phyloP scores from a whole-genome alignment of 30 jellyfish, hydroid and myxozoan genomes.

The Nemopilema nomurai region DNA sequence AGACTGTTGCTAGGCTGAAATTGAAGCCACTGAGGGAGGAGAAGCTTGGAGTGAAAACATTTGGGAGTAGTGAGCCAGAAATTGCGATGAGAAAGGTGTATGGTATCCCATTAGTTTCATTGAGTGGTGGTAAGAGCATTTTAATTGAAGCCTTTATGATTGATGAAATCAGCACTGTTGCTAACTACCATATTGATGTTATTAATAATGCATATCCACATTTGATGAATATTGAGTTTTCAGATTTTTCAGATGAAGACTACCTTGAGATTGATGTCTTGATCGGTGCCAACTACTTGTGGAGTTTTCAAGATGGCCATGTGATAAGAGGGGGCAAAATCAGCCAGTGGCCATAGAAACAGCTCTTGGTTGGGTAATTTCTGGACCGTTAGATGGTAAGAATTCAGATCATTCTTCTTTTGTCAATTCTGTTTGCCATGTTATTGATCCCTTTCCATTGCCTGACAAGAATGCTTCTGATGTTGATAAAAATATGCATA shows the following conservation, averaged over 20 bases:
- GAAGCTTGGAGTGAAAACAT: conserved; percentile 41
- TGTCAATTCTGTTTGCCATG: neutral
- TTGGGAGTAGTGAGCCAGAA: conserved; percentile 29
- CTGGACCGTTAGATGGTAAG: neutral
- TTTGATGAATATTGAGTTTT: conserved; percentile 14
- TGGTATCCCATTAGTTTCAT: conserved; percentile 12
- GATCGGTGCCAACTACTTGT: conserved; percentile 41
- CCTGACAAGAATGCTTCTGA: conserved; percentile 4
- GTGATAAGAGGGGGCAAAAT: neutral
- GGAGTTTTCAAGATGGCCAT: conserved; percentile 1
- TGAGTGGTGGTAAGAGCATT: conserved; percentile 28
- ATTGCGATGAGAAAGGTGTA: conserved; percentile 15
- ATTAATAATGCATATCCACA: conserved; percentile 30
- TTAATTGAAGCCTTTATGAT: conserved; percentile 45
- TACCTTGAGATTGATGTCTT: conserved; percentile 29
- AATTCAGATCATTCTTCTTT: neutral
- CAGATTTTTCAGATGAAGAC: conserved; percentile 35
- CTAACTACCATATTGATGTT: conserved; percentile 35
- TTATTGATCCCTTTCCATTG: neutral
- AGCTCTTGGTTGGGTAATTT: neutral
- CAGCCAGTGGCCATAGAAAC: neutral
- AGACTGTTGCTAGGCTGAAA: conserved; percentile 36
- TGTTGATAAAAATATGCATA: conserved; percentile 12
- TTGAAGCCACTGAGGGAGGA: conserved; percentile 28
- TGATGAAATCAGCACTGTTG: conserved; percentile 25